Conservation (phyloP, 92 coral and sea anemone genomes). For the Bergia sp. region DNA sequence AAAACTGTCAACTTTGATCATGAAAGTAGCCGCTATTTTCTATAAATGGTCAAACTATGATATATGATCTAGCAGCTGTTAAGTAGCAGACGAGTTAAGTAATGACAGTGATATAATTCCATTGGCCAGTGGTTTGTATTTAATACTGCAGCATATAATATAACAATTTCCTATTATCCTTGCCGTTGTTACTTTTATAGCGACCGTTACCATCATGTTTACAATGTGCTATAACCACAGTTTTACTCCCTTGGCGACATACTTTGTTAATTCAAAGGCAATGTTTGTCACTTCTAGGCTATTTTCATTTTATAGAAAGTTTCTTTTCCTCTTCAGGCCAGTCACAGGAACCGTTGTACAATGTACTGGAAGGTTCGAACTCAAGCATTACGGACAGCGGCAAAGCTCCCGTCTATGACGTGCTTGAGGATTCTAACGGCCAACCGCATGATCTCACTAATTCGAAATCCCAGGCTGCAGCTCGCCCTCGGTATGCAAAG, state of each 20-base stretch:
- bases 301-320: neutral
- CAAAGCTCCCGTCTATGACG: slow-evolving; percentile 9
- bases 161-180: no score
- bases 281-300: neutral
- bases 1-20: no score
- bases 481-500: slow-evolving; percentile 23
- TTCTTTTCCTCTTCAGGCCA: neutral
- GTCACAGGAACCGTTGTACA: slow-evolving; percentile 13
- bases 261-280: neutral
- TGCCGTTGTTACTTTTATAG: no score
- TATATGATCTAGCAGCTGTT: no score
- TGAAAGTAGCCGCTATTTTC: no score
- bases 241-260: neutral
- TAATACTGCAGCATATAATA: no score
- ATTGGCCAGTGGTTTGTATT: no score
- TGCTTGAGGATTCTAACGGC: neutral
- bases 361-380: slow-evolving; percentile 32
- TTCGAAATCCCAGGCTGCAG: neutral
- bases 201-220: no score
- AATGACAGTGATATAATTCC: no score
- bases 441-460: neutral
- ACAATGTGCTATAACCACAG: no score
- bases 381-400: neutral
- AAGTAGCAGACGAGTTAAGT: no score
- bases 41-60: no score